Percentiles rank a stretch among this genome's conserved stretches.
Conservation (phyloP, 2,888 invertebrate genomes). For the Pilophorus perplexus region DNA sequence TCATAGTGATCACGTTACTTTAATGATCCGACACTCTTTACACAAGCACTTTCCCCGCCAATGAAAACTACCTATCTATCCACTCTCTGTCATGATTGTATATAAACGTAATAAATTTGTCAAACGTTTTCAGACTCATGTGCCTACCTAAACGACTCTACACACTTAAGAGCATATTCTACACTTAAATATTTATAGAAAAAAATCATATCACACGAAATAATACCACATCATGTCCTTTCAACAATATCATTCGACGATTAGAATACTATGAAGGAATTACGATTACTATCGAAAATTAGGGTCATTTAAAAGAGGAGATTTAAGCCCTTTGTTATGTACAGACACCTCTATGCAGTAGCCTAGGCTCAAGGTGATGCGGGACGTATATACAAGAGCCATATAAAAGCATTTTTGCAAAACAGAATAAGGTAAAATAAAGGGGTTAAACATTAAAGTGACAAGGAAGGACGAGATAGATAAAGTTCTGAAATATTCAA, state of each 20-base stretch:
- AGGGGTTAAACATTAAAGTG: constrained; percentile 20
- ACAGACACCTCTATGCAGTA: constrained; percentile 32
- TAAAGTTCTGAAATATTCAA: constrained; percentile 25
- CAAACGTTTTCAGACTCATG: constrained; percentile 2
- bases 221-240: not conserved
- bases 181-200: constrained; percentile 7
- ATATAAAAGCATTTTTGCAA: constrained; percentile 32
- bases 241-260: not conserved
- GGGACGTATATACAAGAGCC: constrained; percentile 35
- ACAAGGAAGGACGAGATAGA: constrained; percentile 38
- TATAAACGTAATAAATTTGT: not conserved
- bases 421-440: constrained; percentile 29
- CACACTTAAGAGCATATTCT: constrained; percentile 28
- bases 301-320: not conserved
- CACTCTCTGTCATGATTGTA: constrained; percentile 13
- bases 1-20: not conserved
- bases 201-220: constrained; percentile 15
- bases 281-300: not conserved
- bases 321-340: constrained; percentile 14
- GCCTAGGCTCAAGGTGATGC: constrained; percentile 37
- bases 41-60: not conserved
- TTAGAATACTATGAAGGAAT: not conserved
- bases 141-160: constrained; percentile 26
- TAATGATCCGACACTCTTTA: not conserved
- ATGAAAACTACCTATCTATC: not conserved